Conservation (phyloP, 2,113 vertebrate genomes). For the Chamaetylas fuelleborni region DNA sequence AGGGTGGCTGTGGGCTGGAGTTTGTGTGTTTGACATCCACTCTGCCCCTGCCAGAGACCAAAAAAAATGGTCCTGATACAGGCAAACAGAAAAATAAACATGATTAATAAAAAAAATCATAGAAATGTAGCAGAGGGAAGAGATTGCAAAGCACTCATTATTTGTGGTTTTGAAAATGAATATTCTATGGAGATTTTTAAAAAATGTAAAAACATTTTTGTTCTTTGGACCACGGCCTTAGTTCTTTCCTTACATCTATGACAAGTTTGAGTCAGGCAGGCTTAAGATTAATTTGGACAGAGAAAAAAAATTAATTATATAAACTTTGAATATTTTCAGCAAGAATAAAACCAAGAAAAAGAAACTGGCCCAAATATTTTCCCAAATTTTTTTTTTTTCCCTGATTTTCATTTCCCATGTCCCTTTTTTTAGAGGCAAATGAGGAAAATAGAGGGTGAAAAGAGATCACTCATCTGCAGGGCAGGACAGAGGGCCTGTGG, state of each 20-base stretch:
- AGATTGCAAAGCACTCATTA: background rate
- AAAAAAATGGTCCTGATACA: background rate
- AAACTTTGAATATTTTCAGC: background rate
- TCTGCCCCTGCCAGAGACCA: background rate
- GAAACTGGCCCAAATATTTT: background rate
- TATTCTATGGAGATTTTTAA: background rate
- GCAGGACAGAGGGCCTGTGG: background rate
- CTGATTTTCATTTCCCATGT: background rate
- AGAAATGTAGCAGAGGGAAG: background rate
- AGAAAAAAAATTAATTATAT: background rate
- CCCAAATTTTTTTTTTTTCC: background rate
- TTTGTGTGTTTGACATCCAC: background rate
- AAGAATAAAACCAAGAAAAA: background rate
- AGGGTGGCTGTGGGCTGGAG: background rate
- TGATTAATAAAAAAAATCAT: background rate
- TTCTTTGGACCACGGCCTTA: background rate
- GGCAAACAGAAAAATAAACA: background rate
- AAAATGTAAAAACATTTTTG: rapidly evolving
- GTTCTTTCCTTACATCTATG: background rate
- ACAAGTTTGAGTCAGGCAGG: background rate
- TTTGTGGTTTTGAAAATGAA: background rate
- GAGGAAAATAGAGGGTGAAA: background rate
- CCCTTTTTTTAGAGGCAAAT: background rate
- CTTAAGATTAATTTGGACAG: background rate
- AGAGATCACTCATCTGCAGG: background rate